Conservation (phyloP, 2,888 invertebrate genomes). For the Mythimna loreyi region DNA sequence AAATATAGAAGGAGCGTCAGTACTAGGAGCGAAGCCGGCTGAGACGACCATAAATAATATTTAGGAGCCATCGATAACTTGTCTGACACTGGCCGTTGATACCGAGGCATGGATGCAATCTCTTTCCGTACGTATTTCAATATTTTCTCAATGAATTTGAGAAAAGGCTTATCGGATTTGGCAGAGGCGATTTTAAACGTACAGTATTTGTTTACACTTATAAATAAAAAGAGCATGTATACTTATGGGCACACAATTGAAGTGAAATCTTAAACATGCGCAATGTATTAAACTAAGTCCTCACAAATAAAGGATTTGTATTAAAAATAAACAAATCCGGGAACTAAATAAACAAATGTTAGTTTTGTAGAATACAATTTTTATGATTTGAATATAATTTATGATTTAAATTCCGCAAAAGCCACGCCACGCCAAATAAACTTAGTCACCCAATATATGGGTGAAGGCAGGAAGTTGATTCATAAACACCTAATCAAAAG, state of each 20-base stretch:
- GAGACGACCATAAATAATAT: constrained; percentile 85
- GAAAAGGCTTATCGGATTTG: constrained; percentile 26
- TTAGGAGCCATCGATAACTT: constrained; percentile 77
- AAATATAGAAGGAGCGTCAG: constrained; percentile 79
- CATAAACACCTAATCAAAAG: too few species aligned
- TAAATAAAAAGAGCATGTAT: neutral
- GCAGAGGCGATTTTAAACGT: neutral
- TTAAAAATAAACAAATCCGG: too few species aligned
- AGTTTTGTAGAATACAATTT: too few species aligned
- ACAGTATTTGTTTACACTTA: constrained; percentile 4
- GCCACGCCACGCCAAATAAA: too few species aligned
- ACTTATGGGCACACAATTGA: neutral
- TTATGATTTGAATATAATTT: too few species aligned
- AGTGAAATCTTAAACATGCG: neutral
- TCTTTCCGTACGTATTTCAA: constrained; percentile 69
- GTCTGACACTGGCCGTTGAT: constrained; percentile 69
- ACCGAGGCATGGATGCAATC: constrained; percentile 70
- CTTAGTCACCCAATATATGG: too few species aligned
- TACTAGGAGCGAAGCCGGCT: constrained; percentile 71
- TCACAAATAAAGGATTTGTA: too few species aligned
- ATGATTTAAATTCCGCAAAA: too few species aligned
- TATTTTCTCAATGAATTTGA: constrained; percentile 66
- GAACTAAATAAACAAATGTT: too few species aligned
- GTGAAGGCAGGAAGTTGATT: too few species aligned
- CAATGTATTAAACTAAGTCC: too few species aligned